These are phyloP conservation scores for Calliphora vomitoria DNA, from an alignment of 2,888 invertebrate species.

Conservation along the genomic window DNA sequence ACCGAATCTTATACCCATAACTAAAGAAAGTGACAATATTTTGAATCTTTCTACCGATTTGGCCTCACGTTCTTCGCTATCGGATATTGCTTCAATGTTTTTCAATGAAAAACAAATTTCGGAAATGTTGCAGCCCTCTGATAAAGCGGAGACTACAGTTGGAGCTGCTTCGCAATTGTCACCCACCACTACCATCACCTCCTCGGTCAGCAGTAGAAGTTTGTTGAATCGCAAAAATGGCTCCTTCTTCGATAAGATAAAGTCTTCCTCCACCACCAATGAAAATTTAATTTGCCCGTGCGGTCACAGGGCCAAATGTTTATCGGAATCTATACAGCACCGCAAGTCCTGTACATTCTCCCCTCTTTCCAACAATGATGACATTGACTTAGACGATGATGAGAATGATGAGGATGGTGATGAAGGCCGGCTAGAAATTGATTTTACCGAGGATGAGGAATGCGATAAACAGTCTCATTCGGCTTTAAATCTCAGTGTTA, in stretches of 20 bases:
- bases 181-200: slow-evolving; percentile 78
- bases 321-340: slow-evolving; percentile 92
- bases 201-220: slow-evolving; percentile 79
- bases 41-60: slow-evolving; percentile 83
- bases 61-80: slow-evolving; percentile 83
- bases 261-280: slow-evolving; percentile 89
- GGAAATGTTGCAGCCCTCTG: slow-evolving; percentile 77
- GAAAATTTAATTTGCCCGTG: slow-evolving; percentile 89
- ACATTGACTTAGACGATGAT: slow-evolving; percentile 79
- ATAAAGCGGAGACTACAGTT: slow-evolving; percentile 77
- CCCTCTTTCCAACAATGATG: slow-evolving; percentile 78
- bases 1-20: slow-evolving; percentile 91
- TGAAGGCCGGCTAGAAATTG: slow-evolving; percentile 81
- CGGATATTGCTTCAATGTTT: slow-evolving; percentile 86
- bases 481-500: slow-evolving; percentile 84
- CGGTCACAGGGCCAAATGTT: slow-evolving; percentile 91
- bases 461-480: slow-evolving; percentile 83
- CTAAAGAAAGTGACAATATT: slow-evolving; percentile 80
- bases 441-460: slow-evolving; percentile 81
- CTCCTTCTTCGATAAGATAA: slow-evolving; percentile 93
- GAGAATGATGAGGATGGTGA: slow-evolving; percentile 79
- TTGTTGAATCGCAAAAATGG: slow-evolving; percentile 83
- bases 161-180: slow-evolving; percentile 77
- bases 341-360: slow-evolving; percentile 88
- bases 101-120: slow-evolving; percentile 81